A percentile compares a stretch with the other conserved stretches of the same genome.
phyloP scores from a whole-genome alignment of 2,888 invertebrate species.

The Leucania comma region DNA sequence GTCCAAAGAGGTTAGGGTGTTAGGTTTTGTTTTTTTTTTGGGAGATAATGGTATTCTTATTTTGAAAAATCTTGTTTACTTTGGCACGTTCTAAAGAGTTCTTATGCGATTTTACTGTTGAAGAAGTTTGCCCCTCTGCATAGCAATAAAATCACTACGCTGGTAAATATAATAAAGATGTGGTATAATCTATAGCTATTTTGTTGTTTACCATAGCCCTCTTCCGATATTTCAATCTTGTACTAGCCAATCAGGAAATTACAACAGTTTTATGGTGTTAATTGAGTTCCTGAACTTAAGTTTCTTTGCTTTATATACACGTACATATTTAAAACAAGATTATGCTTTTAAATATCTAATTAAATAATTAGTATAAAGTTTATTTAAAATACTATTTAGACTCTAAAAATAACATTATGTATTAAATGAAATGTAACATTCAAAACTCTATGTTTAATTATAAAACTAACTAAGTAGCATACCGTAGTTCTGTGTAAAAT shows the following conservation, averaged over 20 bases:
- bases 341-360: not conserved
- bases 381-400: not conserved
- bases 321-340: not conserved
- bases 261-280: too few relatives aligned
- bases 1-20: constrained; percentile 19
- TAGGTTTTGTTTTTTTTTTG: constrained; percentile 22
- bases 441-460: not conserved
- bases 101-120: not conserved
- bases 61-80: constrained; percentile 14
- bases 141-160: not conserved
- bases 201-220: not conserved
- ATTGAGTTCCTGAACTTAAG: not conserved
- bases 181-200: not conserved
- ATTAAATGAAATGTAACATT: not conserved
- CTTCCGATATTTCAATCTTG: not conserved
- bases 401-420: not conserved
- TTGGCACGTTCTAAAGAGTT: not conserved
- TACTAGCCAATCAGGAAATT: not conserved
- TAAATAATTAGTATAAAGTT: too few relatives aligned
- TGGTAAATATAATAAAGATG: not conserved
- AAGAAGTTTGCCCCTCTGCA: not conserved
- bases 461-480: not conserved
- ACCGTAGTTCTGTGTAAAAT: constrained; percentile 2
- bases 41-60: not conserved
- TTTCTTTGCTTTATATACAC: not conserved